phyloP scores from a whole-genome alignment of 1,140 invertebrate species.

The Drosophila dunni region DNA sequence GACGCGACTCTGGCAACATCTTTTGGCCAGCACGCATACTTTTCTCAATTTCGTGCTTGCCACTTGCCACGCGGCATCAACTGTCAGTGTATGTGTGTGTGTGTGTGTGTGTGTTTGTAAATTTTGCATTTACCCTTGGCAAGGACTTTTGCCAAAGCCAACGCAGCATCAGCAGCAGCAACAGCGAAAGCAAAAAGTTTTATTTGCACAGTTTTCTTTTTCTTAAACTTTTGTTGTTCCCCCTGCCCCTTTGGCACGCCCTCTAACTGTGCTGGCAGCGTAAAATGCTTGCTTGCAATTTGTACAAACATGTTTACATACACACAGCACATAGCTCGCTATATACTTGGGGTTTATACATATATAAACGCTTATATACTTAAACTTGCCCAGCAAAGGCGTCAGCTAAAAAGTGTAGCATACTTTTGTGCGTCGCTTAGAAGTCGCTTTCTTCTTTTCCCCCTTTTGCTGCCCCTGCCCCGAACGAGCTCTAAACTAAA shows the following conservation, averaged over 20 bases:
- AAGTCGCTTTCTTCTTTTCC: slow-evolving; percentile 30
- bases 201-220: slow-evolving; percentile 83
- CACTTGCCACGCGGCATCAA: slow-evolving; percentile 41
- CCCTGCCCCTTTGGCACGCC: neutral
- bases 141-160: slow-evolving; percentile 78
- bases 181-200: slow-evolving; percentile 78
- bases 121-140: slow-evolving; percentile 83
- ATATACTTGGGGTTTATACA: slow-evolving; percentile 16
- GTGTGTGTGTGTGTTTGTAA: slow-evolving; percentile 33
- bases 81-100: neutral
- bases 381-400: slow-evolving; percentile 50
- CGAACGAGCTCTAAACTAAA: slow-evolving; percentile 39
- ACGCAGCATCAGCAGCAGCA: slow-evolving; percentile 35
- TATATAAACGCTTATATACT: slow-evolving; percentile 8
- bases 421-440: slow-evolving; percentile 73
- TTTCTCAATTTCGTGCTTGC: slow-evolving; percentile 49
- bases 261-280: slow-evolving; percentile 28
- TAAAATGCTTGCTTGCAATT: slow-evolving; percentile 80
- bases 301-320: slow-evolving; percentile 68
- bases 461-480: neutral
- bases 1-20: slow-evolving; percentile 64
- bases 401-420: slow-evolving; percentile 70
- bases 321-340: slow-evolving; percentile 9
- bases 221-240: slow-evolving; percentile 78
- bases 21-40: slow-evolving; percentile 68